Conservation (phyloP, 2,888 invertebrate species). For the Mesoligia furuncula region DNA sequence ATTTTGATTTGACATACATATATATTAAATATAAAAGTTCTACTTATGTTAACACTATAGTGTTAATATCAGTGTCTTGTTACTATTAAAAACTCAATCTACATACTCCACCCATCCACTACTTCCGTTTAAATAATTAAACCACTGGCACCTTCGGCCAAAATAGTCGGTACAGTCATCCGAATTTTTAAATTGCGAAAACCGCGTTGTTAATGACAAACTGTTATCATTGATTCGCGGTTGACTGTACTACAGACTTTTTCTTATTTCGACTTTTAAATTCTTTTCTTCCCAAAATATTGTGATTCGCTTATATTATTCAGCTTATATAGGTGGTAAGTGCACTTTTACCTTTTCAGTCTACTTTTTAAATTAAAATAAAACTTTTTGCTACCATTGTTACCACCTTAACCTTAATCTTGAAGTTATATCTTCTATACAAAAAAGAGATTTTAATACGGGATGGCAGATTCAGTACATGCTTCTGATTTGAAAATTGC, state of each 20-base stretch:
- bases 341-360: background rate
- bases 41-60: slow-evolving; percentile 45
- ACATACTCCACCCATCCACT: slow-evolving; percentile 38
- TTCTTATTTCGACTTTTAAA: background rate
- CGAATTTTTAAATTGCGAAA: background rate
- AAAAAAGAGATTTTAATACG: background rate
- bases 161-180: slow-evolving; percentile 21
- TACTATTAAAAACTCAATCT: slow-evolving; percentile 37
- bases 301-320: background rate
- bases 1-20: slow-evolving; percentile 34
- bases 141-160: slow-evolving; percentile 31
- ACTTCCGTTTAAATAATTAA: slow-evolving; percentile 49
- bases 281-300: background rate
- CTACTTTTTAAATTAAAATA: slow-evolving; percentile 5
- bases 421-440: background rate
- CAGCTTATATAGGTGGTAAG: background rate
- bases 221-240: background rate
- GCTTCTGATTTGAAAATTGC: too few relatives aligned
- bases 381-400: background rate
- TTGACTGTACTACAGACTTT: background rate
- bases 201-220: background rate
- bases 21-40: slow-evolving; percentile 42
- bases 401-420: background rate
- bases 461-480: too few relatives aligned
- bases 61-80: slow-evolving; percentile 53